Evolutionary conservation across 2,888 invertebrate genomes (phyloP), one percentile per base, ranked within the genome.

Genomic region (Tenodera sinensis): DNA sequence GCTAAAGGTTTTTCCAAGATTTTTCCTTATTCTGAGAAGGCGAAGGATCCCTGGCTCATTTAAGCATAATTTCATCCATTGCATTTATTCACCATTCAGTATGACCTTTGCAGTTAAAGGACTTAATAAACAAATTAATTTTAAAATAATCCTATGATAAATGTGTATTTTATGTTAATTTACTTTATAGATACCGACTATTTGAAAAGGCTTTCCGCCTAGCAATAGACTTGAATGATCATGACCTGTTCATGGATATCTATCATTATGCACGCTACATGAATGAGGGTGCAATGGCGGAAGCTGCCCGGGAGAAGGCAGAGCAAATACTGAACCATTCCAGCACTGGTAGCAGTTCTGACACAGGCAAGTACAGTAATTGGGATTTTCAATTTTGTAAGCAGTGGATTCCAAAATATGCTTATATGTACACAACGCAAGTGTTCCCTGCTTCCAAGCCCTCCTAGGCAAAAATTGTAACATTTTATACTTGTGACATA

Each of bases 211-310:
- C 98, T 2, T 96, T 98, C 92, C 95, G 97, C 89, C 94, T 98
- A 90, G 98, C 97, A 0, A 97, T 98, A 91, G 98, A 98, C 93
- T 95, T 98, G 91, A 96, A 96, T 88, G 97, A 97, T 92, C 96
- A 97, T 93, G 98, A 98, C 93, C 94, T 98, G 90, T 98, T 97
- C 92, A 96, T 96, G 95, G 98, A 98, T 93, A 95, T 97, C 89
- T 96, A 96, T 92, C 96, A 96, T 93, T 95, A 96, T 83, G 97
- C 97, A n/a, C 94, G 94, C 88, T 93, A 94, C 81, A 94, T 95
- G 89, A 94, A 95, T 2, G 95, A 95, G 91, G 93, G 94, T 2
- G 95, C 95, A 91, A 95, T 97, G 92, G 96, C 96, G 0, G 94
- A 94, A 4, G 97, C 97, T 90, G 96, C 97, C 4, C 95, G 95